Conservation (phyloP, 2,113 vertebrate genomes). For the Paratilapia polleni region DNA sequence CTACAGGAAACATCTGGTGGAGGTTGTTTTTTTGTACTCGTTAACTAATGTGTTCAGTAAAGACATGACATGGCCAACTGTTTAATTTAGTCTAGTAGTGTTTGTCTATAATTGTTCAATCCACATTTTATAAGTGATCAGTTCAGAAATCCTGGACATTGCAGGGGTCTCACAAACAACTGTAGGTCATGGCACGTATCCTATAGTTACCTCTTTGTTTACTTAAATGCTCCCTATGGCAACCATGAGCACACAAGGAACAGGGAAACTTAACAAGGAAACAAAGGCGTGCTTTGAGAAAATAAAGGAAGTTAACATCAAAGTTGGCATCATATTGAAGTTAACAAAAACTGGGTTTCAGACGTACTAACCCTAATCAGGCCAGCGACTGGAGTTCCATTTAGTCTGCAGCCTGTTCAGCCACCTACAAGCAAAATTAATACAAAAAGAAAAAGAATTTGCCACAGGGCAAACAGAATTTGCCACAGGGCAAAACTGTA, state of each 20-base stretch:
- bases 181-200: neutral
- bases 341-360: neutral
- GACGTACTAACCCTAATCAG: neutral
- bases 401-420: constrained; percentile 20
- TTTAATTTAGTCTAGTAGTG: neutral
- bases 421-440: constrained; percentile 7
- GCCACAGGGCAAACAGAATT: neutral
- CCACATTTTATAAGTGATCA: neutral
- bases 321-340: neutral
- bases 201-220: neutral
- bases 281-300: neutral
- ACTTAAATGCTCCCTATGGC: neutral
- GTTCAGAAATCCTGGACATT: neutral
- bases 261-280: neutral
- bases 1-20: neutral
- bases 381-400: neutral
- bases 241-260: neutral
- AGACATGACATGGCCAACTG: neutral
- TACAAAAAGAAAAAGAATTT: neutral
- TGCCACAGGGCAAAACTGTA: neutral
- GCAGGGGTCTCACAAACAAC: neutral
- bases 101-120: neutral
- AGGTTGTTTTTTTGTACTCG: neutral
- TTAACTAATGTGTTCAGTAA: neutral
- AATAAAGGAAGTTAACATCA: neutral